Conservation (phyloP, 2,888 invertebrate species). For the Leptura quadrifasciata region DNA sequence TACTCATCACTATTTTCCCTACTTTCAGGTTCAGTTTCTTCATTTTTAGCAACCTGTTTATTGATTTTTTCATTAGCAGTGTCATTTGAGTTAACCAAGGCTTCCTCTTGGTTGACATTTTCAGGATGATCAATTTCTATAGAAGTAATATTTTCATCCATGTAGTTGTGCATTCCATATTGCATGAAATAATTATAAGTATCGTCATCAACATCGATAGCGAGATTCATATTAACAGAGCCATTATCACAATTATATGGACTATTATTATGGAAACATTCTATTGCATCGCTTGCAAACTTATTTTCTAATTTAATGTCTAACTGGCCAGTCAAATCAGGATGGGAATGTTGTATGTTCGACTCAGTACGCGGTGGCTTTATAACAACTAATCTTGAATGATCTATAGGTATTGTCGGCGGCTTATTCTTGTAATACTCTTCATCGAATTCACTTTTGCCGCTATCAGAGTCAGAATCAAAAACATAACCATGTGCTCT, state of each 20-base stretch:
- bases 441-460: slow-evolving; percentile 33
- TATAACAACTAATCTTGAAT: neutral
- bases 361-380: neutral
- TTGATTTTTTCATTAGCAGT: neutral
- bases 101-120: neutral
- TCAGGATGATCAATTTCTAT: neutral
- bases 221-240: neutral
- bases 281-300: neutral
- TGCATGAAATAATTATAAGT: neutral
- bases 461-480: slow-evolving; percentile 18
- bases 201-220: too few relatives aligned
- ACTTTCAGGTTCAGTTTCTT: neutral
- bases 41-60: neutral
- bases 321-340: too few relatives aligned
- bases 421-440: slow-evolving; percentile 25
- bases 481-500: neutral
- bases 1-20: neutral
- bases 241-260: neutral
- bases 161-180: neutral
- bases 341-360: neutral
- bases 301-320: neutral
- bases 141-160: neutral
- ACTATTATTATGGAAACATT: neutral
- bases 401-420: neutral
- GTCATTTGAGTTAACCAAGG: neutral